Evolutionary conservation across 2,113 vertebrate species (phyloP).

Genomic region (Oncorhynchus clarkii): DNA sequence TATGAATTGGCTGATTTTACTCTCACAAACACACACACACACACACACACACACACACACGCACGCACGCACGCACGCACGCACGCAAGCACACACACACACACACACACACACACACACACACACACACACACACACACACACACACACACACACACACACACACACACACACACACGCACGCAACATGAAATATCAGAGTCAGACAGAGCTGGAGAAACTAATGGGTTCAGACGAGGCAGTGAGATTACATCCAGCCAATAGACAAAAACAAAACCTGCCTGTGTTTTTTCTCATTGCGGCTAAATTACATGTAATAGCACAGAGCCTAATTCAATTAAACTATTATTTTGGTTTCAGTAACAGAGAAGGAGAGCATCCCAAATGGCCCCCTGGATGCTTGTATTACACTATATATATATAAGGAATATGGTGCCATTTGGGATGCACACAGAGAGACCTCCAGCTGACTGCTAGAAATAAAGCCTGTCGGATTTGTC

Average conservation of each 20-base stretch:
- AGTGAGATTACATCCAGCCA: constrained; percentile 35
- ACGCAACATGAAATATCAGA: not conserved
- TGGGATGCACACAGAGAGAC: not conserved
- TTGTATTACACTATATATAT: too few relatives aligned
- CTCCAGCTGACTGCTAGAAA: not conserved
- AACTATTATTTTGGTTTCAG: constrained; percentile 58
- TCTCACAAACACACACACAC: not conserved
- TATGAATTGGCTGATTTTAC: not conserved
- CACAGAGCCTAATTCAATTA: constrained; percentile 63
- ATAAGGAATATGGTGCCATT: too few relatives aligned
- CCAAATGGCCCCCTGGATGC: too few relatives aligned
- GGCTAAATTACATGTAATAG: constrained; percentile 62
- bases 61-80: constrained; percentile 9
- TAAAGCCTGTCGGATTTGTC: constrained; percentile 29
- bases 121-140: not conserved
- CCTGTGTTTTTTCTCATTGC: constrained; percentile 51
- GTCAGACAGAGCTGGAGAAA: constrained; percentile 33
- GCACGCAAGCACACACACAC: constrained; percentile 13
- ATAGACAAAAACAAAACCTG: constrained; percentile 40
- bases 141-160: too few relatives aligned
- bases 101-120: too few relatives aligned
- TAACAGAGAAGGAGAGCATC: constrained; percentile 1
- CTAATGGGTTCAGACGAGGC: constrained; percentile 38
- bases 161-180: too few relatives aligned
- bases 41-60: constrained; percentile 6